These are phyloP conservation scores for Sitobion miscanthi DNA, from an alignment of 1,140 invertebrate species.

Conservation along the genomic window DNA sequence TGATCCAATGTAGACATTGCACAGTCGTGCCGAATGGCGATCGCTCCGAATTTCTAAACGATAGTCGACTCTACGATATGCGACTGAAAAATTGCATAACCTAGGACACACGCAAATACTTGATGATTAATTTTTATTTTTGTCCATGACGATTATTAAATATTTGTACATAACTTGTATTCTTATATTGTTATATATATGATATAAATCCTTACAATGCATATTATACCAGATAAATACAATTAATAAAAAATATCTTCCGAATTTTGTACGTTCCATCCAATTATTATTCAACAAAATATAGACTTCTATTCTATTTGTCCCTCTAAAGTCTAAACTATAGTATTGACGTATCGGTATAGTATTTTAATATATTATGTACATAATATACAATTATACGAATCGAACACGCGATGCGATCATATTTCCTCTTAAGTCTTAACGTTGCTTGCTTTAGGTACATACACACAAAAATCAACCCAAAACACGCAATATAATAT, in stretches of 20 bases:
- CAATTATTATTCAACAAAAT: background rate
- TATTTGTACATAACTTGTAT: background rate
- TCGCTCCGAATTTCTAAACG: background rate
- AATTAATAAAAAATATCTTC: too few species aligned
- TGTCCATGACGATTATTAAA: background rate
- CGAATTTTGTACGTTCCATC: background rate
- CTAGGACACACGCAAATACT: background rate
- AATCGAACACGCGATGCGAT: background rate
- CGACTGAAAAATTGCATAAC: background rate
- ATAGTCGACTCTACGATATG: background rate
- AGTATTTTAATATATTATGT: conserved; percentile 8
- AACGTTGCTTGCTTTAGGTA: background rate
- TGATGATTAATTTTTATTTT: conserved; percentile 29
- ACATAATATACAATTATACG: background rate
- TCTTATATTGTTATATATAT: background rate
- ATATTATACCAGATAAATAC: background rate
- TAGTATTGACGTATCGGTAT: background rate
- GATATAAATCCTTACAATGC: background rate
- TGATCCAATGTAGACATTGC: background rate
- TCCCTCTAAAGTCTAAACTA: background rate
- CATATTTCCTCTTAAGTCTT: background rate
- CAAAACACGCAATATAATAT: too few species aligned
- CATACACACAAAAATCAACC: background rate
- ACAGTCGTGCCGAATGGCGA: background rate
- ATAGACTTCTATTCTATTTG: background rate